phyloP scores from a whole-genome alignment of 37 sponge, comb jelly and placozoan genomes.

The Bolinopsis microptera region DNA sequence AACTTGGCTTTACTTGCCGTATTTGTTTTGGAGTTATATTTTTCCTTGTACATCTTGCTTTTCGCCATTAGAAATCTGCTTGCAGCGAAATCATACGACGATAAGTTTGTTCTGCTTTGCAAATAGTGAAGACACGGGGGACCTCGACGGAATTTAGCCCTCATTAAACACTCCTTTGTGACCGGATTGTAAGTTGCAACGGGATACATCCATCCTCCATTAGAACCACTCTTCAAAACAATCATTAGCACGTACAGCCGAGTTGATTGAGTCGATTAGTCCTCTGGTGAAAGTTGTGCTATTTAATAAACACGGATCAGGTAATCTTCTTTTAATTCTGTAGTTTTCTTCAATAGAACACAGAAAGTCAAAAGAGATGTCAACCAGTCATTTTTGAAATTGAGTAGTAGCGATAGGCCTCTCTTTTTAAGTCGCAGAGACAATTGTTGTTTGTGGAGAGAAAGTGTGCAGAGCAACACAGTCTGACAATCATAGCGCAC shows the following conservation, averaged over 20 bases:
- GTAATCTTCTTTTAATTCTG: not conserved
- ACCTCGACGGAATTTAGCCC: not conserved
- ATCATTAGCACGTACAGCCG: not conserved
- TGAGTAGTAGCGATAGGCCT: constrained; percentile 20
- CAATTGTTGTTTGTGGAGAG: constrained; percentile 18
- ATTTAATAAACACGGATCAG: not conserved
- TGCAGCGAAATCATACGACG: not conserved
- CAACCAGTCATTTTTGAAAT: not conserved
- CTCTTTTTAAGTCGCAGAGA: not conserved
- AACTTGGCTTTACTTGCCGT: not conserved
- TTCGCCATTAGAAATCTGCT: too few species aligned
- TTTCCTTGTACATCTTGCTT: too few species aligned
- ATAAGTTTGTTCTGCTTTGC: not conserved
- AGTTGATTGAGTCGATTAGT: not conserved
- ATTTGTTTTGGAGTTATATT: not conserved
- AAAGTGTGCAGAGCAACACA: not conserved
- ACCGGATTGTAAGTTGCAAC: constrained; percentile 1
- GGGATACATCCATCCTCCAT: constrained; percentile 23
- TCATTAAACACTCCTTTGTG: not conserved
- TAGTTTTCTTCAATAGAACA: not conserved
- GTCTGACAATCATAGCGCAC: not conserved
- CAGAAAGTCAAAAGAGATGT: not conserved
- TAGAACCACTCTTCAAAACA: not conserved
- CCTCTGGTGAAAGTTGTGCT: not conserved
- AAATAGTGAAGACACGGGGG: not conserved